Conservation (phyloP, 2,888 invertebrate genomes). For the Plusia festucae region DNA sequence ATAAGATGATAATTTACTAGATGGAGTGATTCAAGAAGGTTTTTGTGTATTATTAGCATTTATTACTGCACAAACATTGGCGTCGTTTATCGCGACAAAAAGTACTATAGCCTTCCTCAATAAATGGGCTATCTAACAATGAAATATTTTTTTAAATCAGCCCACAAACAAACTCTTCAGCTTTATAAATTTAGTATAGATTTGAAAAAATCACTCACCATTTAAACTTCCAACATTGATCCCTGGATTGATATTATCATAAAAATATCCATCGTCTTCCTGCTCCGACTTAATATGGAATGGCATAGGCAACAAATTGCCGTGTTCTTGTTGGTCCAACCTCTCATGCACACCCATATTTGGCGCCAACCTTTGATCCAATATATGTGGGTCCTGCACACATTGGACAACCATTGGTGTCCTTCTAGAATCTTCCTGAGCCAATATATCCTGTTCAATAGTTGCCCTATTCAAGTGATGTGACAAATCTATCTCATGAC, state of each 20-base stretch:
- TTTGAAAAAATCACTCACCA: conserved; percentile 68
- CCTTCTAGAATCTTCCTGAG: conserved; percentile 60
- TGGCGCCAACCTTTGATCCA: conserved; percentile 64
- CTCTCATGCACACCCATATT: conserved; percentile 52
- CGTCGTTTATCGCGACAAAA: too few relatives aligned
- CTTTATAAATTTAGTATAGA: not conserved
- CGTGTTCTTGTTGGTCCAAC: conserved; percentile 68
- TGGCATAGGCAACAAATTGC: conserved; percentile 72
- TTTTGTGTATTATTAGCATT: too few relatives aligned
- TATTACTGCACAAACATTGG: too few relatives aligned
- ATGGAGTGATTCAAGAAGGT: too few relatives aligned
- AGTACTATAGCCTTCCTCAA: too few relatives aligned
- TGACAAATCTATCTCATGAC: conserved; percentile 72
- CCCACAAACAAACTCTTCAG: too few relatives aligned
- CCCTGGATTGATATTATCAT: conserved; percentile 75
- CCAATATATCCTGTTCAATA: conserved; percentile 68
- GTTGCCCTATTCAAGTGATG: conserved; percentile 73
- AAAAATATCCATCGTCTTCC: conserved; percentile 83
- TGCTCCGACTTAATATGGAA: conserved; percentile 84
- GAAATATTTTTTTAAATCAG: too few relatives aligned
- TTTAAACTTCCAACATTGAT: conserved; percentile 68
- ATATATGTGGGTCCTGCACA: conserved; percentile 57
- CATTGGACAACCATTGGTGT: conserved; percentile 61
- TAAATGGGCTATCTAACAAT: too few relatives aligned
- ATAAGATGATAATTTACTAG: too few relatives aligned